phyloP scores from a whole-genome alignment of 2,797 vertebrate genomes.

The Notoglanidium macrostoma region DNA sequence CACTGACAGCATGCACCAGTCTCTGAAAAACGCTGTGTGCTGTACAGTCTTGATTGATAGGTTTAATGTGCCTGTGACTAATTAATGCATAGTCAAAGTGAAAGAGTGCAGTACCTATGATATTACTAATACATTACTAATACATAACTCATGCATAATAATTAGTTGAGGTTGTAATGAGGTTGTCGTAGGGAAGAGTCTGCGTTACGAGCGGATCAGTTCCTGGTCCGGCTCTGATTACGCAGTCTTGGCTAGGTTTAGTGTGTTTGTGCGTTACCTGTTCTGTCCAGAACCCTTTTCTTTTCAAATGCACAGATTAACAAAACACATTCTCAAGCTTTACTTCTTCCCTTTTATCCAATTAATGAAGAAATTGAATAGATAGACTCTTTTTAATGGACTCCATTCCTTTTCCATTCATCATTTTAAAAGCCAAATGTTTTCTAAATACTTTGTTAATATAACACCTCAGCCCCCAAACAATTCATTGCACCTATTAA shows the following conservation, averaged over 20 bases:
- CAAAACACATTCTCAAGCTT: background rate
- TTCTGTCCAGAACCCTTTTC: background rate
- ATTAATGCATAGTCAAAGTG: background rate
- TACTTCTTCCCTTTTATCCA: background rate
- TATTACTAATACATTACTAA: constrained; percentile 12
- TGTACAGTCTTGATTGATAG: background rate
- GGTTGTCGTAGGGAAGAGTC: background rate
- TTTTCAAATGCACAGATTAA: background rate
- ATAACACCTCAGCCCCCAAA: background rate
- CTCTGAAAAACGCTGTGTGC: background rate
- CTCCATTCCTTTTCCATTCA: background rate
- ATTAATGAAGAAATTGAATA: constrained; percentile 20
- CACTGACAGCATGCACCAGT: background rate
- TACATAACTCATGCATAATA: constrained; percentile 9
- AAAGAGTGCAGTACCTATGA: background rate
- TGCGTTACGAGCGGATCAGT: background rate
- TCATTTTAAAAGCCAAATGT: constrained; percentile 17
- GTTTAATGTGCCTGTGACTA: background rate
- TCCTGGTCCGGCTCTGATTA: background rate
- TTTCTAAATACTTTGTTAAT: constrained; percentile 17
- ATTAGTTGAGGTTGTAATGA: background rate
- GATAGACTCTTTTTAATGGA: constrained; percentile 4
- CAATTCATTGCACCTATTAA: constrained; percentile 34
- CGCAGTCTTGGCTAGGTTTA: background rate
- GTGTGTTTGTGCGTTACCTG: background rate